Evolutionary conservation across 2,888 invertebrate genomes (phyloP), one percentile per base, ranked within the genome.

Genomic region (Teleogryllus oceanicus): DNA sequence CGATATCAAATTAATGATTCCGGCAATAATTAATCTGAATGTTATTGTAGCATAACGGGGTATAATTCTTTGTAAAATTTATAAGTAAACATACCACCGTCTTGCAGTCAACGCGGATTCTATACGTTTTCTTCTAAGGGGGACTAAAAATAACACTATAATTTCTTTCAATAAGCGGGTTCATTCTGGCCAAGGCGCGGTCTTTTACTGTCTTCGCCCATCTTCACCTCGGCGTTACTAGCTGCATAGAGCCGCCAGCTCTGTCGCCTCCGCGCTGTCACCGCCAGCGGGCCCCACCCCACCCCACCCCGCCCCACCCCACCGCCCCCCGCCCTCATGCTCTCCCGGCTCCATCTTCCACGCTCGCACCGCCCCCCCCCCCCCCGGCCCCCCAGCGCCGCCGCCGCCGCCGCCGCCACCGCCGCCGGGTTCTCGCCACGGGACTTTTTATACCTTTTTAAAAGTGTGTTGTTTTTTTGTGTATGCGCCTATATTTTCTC

Each of bases 331-430:
- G 37, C 79, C 79, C 49, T 80, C 77, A 37, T 8, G 37, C 37
- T 8, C 37, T 37, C 37, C 37, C 37, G 5, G 37, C 37, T 37
- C 37, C 37, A 76, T 81, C 78, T 79, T 79, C 80, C 76, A 78
- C 81, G 62, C 76, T 78, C 77, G 76, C 77, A 75, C 79, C 20
- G 50, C 76, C 49, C 79, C 74, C 78, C 51, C 79, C 62, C 79
- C 78, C 76, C 80, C 50, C 82, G 81, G 79, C 74, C 78, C 50
- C 62, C n/a, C 37, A 1, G 8, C 62, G 62, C 62, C n/a, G 12
- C 62, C 13, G 16, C 16, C n/a, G 37, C 62, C 74, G 21, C 51
- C 50, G 49, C 75, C 78, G 13, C 75, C 21, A n/a, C 74, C 75
- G 18, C 49, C 49, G 37, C 18, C 78, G 10, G 21, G 24, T 74